Base-by-base conservation (phyloP, 2,113 vertebrate species). In the Numida meleagris region DNA sequence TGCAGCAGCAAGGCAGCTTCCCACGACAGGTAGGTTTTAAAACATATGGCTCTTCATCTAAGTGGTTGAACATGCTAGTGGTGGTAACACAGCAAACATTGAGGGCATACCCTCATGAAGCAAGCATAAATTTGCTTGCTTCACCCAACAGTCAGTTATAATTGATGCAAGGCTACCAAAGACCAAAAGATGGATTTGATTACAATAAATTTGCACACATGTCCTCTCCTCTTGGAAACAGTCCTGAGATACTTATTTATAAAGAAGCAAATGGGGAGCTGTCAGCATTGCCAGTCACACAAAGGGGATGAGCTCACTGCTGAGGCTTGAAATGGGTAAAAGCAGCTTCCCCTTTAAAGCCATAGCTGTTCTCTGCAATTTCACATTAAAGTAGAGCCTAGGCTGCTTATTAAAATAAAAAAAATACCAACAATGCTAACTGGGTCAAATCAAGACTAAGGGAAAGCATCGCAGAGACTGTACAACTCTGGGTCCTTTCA, bases 61-160 rank as follows among this genome's bases (percentile, higher is more conserved):
- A 38, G 40, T 2, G 42, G n/a, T 3, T 73, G 67, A 29, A 58
- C 12, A n/a, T 3, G 34, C 6, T 0, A 0, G 29, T 51, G 48
- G 25, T 4, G 38, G 4, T 7, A 63, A 63, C 29, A 29, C 4
- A 27, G 68, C 38, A 29, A 36, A 43, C 38, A 7, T 8, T 1
- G 27, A 58, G 36, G 51, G 45, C 31, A 6, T 8, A 46, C 4
- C n/a, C n/a, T n/a, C n/a, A n/a, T n/a, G n/a, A n/a, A n/a, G n/a
- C n/a, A n/a, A n/a, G n/a, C n/a, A 16, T 10, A 31, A 36, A 57
- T 33, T 20, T 1, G 0, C 24, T 45, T 3, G 5, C 45, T 46
- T 57, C n/a, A 34, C 33, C 33, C 53, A 42, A 5, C 1, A 48
- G 65, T 55, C 61, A 74, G 21, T 42, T 88, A 6, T 33, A 73